Evolutionary conservation across 2,113 vertebrate genomes (phyloP).

Genomic region (Paralichthys olivaceus): DNA sequence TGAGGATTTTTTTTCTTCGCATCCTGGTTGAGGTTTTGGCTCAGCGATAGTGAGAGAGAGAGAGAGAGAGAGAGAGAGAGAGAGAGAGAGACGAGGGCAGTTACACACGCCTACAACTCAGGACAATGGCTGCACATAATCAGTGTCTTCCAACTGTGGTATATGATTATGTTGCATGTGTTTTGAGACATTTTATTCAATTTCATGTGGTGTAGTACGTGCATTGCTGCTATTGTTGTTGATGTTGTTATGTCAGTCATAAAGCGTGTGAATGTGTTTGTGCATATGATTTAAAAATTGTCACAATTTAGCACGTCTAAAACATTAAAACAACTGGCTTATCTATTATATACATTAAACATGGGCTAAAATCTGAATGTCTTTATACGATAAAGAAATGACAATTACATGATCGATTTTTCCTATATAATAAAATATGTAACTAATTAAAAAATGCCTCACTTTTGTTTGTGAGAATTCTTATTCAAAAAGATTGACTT

Average conservation of each 20-base stretch:
- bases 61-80: constrained; percentile 55
- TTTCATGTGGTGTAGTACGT: constrained; percentile 8
- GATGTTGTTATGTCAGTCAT: background rate
- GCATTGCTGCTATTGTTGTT: constrained; percentile 9
- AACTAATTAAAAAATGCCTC: constrained; percentile 4
- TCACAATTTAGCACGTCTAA: background rate
- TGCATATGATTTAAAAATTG: background rate
- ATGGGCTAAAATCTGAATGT: background rate
- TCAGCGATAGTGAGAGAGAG: constrained; percentile 55
- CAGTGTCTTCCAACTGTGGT: constrained; percentile 61
- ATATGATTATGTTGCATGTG: constrained; percentile 68
- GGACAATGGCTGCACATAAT: constrained; percentile 61
- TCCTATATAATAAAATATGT: background rate
- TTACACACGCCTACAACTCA: constrained; percentile 60
- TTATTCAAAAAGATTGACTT: constrained; percentile 35
- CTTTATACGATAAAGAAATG: background rate
- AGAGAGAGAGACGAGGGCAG: constrained; percentile 60
- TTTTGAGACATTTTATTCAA: constrained; percentile 19
- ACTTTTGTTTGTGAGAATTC: constrained; percentile 15
- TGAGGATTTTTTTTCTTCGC: constrained; percentile 80
- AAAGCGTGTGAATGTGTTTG: constrained; percentile 19
- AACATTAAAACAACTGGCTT: background rate
- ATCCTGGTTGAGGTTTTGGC: constrained; percentile 61
- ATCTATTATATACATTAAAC: background rate
- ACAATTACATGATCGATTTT: background rate